A percentile compares a stretch with the other conserved stretches of the same genome.
phyloP scores from a whole-genome alignment of 2,113 vertebrate species.

The Ptyas mucosa region DNA sequence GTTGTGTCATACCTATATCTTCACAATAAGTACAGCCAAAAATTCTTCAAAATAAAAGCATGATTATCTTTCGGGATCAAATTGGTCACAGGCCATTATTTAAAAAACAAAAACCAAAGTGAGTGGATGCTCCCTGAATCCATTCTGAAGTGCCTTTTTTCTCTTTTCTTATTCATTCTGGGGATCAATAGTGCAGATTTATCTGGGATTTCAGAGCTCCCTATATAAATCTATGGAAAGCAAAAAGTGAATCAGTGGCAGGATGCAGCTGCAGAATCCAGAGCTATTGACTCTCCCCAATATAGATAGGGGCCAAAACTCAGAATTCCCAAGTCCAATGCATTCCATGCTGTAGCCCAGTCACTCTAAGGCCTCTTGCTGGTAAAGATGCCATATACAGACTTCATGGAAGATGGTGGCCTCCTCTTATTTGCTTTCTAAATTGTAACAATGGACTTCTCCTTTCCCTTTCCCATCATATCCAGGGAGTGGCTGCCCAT shows the following conservation, averaged over 20 bases:
- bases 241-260: accelerated
- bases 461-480: conserved; percentile 78
- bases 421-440: conserved; percentile 79
- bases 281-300: neutral
- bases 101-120: conserved; percentile 48
- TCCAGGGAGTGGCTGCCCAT: conserved; percentile 84
- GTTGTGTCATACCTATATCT: conserved; percentile 7
- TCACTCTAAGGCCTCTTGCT: conserved; percentile 44
- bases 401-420: conserved; percentile 39
- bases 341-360: conserved; percentile 37
- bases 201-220: conserved; percentile 43
- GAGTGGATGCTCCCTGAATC: conserved; percentile 77
- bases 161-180: conserved; percentile 53
- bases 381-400: conserved; percentile 36
- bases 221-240: conserved; percentile 27
- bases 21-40: conserved; percentile 12
- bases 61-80: conserved; percentile 45
- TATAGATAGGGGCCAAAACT: conserved; percentile 31
- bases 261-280: conserved; percentile 23
- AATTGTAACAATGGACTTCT: conserved; percentile 80
- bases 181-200: conserved; percentile 76
- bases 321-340: neutral
- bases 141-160: conserved; percentile 54
- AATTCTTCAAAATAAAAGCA: conserved; percentile 35
- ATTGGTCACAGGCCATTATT: conserved; percentile 60